These are phyloP conservation scores for Melanotaenia trifasciata DNA, from an alignment of 2,797 vertebrate genomes.

Conservation along the genomic window DNA sequence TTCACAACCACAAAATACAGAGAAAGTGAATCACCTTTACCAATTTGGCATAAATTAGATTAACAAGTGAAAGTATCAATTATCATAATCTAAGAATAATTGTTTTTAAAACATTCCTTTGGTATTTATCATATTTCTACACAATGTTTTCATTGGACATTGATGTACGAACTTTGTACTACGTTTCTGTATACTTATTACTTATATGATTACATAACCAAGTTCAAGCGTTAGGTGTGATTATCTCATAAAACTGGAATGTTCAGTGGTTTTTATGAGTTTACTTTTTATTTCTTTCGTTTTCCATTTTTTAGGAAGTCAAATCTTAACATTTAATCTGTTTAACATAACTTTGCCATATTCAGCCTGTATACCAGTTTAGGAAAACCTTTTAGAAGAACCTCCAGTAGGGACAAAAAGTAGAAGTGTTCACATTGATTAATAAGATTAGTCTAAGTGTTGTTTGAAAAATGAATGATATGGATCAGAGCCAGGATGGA, in stretches of 20 bases:
- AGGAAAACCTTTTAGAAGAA: background rate
- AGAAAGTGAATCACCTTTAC: background rate
- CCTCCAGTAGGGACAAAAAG: background rate
- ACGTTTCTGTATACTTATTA: background rate
- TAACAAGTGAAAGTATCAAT: background rate
- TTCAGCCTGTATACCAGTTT: background rate
- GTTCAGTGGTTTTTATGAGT: constrained; percentile 8
- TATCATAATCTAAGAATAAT: background rate
- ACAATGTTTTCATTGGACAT: background rate
- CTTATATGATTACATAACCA: background rate
- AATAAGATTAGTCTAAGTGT: background rate
- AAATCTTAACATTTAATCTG: background rate
- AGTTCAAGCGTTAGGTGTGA: background rate
- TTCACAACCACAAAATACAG: background rate
- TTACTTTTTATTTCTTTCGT: background rate
- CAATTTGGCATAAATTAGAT: background rate
- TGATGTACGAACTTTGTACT: no score
- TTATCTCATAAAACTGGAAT: background rate
- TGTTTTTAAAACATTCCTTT: background rate
- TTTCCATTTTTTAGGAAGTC: background rate
- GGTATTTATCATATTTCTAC: background rate
- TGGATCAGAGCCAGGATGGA: no score
- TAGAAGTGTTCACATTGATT: background rate
- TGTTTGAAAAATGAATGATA: background rate
- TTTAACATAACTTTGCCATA: background rate